Percentiles rank a stretch among this genome's conserved stretches.
phyloP scores from a whole-genome alignment of 2,113 vertebrate genomes.

The Calidris pugnax region DNA sequence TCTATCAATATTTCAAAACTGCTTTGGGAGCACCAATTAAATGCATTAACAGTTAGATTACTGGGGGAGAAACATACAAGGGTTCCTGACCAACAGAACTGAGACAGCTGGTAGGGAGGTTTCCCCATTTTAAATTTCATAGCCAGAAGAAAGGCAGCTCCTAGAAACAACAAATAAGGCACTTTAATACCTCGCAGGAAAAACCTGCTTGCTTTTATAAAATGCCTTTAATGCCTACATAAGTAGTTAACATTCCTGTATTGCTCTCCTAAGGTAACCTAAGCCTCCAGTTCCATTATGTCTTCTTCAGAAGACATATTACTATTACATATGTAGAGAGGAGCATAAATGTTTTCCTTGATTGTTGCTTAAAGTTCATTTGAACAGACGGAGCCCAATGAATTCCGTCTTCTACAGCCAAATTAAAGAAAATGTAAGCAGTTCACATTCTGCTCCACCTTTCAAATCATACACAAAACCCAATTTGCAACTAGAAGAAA shows the following conservation, averaged over 20 bases:
- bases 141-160: slow-evolving; percentile 17
- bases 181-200: slow-evolving; percentile 11
- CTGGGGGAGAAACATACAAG: slow-evolving; percentile 1
- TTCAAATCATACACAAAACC: slow-evolving; percentile 59
- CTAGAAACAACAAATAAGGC: slow-evolving; percentile 45
- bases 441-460: slow-evolving; percentile 71
- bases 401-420: slow-evolving; percentile 68
- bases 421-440: slow-evolving; percentile 73
- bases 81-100: slow-evolving; percentile 50
- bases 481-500: slow-evolving; percentile 38
- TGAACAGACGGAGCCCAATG: slow-evolving; percentile 72
- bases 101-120: background rate
- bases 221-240: slow-evolving; percentile 16
- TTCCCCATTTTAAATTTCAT: slow-evolving; percentile 9
- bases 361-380: slow-evolving; percentile 76
- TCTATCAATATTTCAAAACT: slow-evolving; percentile 73
- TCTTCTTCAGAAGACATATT: slow-evolving; percentile 59
- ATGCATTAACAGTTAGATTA: slow-evolving; percentile 64
- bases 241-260: slow-evolving; percentile 23
- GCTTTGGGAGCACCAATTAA: slow-evolving; percentile 74
- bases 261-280: slow-evolving; percentile 49
- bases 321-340: slow-evolving; percentile 44
- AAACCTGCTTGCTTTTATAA: slow-evolving; percentile 51
- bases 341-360: slow-evolving; percentile 71
- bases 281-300: slow-evolving; percentile 23